These are phyloP conservation scores for Pomatostomus ruficeps DNA, from an alignment of 2,113 vertebrate genomes.

Conservation along the genomic window DNA sequence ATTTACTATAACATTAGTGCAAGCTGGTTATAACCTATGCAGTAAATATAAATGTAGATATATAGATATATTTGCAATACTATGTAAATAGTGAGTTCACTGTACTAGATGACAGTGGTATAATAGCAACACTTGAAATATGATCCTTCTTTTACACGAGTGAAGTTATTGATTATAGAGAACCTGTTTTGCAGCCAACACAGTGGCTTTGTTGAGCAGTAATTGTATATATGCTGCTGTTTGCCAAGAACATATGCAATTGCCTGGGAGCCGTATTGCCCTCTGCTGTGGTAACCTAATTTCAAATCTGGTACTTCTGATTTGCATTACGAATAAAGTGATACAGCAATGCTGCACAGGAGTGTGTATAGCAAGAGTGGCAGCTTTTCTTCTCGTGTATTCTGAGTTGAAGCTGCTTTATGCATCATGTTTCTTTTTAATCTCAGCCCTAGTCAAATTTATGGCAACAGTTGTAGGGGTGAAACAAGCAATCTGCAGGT, in stretches of 20 bases:
- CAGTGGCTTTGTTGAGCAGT: constrained; percentile 15
- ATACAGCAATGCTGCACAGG: constrained; percentile 35
- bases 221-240: constrained; percentile 31
- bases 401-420: constrained; percentile 39
- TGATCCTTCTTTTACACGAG: background rate
- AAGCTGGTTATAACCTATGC: background rate
- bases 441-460: constrained; percentile 65
- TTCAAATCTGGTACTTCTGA: constrained; percentile 65
- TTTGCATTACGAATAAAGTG: constrained; percentile 59
- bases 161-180: constrained; percentile 8
- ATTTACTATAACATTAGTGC: background rate
- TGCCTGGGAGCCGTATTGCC: constrained; percentile 46
- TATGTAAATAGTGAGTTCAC: background rate
- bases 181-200: background rate
- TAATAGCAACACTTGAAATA: constrained; percentile 7
- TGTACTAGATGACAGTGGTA: background rate
- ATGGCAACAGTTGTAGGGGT: constrained; percentile 39
- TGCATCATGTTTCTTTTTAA: constrained; percentile 59
- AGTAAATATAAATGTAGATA: background rate
- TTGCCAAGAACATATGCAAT: constrained; percentile 40
- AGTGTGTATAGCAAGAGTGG: background rate
- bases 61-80: background rate
- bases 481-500: constrained; percentile 63
- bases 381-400: constrained; percentile 13
- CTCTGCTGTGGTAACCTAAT: constrained; percentile 56